Percentiles rank a stretch among this genome's conserved stretches.
Conservation (phyloP, 2,797 vertebrate species). For the Labroides dimidiatus region DNA sequence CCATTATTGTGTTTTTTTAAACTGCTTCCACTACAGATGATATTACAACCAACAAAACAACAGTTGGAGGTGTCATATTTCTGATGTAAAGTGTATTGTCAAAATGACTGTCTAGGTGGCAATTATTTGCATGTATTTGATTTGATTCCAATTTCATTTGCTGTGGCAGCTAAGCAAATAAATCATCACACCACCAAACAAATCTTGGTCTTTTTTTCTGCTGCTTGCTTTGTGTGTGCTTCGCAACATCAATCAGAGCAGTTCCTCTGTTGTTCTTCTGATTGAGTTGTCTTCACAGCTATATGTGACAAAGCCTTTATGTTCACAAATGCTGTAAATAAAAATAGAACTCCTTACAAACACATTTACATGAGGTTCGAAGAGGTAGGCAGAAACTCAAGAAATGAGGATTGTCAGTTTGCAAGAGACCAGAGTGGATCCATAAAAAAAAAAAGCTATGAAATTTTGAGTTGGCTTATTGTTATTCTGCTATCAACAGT, state of each 20-base stretch:
- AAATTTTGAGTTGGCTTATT: constrained; percentile 57
- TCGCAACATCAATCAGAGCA: constrained; percentile 73
- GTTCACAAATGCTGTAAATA: constrained; percentile 71
- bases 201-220: constrained; percentile 35
- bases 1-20: background rate
- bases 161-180: constrained; percentile 65
- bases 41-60: background rate
- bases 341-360: constrained; percentile 72
- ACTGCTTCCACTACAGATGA: too few species aligned
- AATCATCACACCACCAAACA: constrained; percentile 54
- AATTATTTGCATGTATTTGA: constrained; percentile 42
- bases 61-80: background rate
- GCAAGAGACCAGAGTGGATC: constrained; percentile 53
- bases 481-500: constrained; percentile 59
- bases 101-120: constrained; percentile 11
- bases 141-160: constrained; percentile 55
- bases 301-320: constrained; percentile 70
- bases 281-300: constrained; percentile 72
- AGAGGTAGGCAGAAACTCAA: constrained; percentile 65
- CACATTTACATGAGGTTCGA: constrained; percentile 69
- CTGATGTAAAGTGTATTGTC: constrained; percentile 4
- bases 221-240: constrained; percentile 61
- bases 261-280: constrained; percentile 59
- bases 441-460: constrained; percentile 34
- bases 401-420: constrained; percentile 73